A percentile compares a stretch with the other conserved stretches of the same genome.
Conservation (phyloP, 1,140 invertebrate species). For the Drosophila pseudoananassae region DNA sequence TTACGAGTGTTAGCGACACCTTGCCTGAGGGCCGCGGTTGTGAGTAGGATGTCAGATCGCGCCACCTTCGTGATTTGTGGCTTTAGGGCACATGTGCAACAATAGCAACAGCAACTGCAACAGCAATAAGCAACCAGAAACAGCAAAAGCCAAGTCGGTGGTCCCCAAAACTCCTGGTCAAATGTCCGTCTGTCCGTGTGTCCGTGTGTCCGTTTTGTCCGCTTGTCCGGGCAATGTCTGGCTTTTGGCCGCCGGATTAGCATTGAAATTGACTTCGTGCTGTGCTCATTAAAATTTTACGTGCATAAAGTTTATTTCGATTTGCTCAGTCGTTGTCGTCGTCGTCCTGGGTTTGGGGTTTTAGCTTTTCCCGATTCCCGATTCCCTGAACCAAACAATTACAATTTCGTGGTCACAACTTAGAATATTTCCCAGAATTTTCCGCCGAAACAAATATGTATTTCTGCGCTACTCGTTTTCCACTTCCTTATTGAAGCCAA, state of each 20-base stretch:
- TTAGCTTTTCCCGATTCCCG: constrained; percentile 44
- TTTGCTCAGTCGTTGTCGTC: constrained; percentile 49
- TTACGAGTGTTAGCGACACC: constrained; percentile 55
- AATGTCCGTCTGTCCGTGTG: constrained; percentile 34
- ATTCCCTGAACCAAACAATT: constrained; percentile 24
- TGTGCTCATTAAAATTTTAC: constrained; percentile 83
- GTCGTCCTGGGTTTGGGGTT: constrained; percentile 12
- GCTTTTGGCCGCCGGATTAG: constrained; percentile 77
- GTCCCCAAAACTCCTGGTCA: constrained; percentile 66
- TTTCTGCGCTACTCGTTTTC: constrained; percentile 32
- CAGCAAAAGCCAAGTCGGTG: constrained; percentile 48
- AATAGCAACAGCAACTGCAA: constrained; percentile 2
- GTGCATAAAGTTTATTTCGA: constrained; percentile 81
- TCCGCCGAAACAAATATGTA: constrained; percentile 14
- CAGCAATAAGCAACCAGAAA: constrained; percentile 5
- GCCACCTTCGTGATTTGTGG: constrained; percentile 80
- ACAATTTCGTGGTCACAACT: constrained; percentile 37
- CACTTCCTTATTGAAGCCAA: constrained; percentile 68
- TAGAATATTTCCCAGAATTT: constrained; percentile 65
- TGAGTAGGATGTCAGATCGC: constrained; percentile 76
- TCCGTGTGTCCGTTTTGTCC: constrained; percentile 3
- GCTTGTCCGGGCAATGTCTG: constrained; percentile 31
- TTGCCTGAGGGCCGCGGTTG: constrained; percentile 57
- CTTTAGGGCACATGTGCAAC: constrained; percentile 70
- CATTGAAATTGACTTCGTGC: constrained; percentile 83